Percentiles rank a stretch among this genome's conserved stretches.
Evolutionary conservation across 2,888 invertebrate species (phyloP).

Genomic region (Mesorhabditis sp.): DNA sequence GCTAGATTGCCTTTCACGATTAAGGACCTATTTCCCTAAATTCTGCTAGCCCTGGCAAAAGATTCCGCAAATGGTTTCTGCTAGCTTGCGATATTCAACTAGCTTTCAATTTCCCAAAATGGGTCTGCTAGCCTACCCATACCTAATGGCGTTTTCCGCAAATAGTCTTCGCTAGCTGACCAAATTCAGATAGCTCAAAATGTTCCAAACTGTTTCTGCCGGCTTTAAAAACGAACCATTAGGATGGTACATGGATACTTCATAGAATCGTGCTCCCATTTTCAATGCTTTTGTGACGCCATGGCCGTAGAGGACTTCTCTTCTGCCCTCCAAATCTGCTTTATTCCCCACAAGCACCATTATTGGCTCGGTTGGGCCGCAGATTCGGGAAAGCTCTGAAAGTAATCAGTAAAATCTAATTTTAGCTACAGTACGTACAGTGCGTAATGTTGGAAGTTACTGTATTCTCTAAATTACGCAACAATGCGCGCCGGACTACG

Average conservation of each 20-base stretch:
- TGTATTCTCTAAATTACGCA: too few relatives aligned
- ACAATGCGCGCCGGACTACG: too few relatives aligned
- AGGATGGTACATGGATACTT: constrained; percentile 25
- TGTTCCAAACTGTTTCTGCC: not conserved
- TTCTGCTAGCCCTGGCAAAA: too few relatives aligned
- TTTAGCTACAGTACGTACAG: not conserved
- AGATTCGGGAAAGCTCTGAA: constrained; percentile 28
- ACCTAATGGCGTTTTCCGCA: too few relatives aligned
- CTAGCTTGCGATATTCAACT: too few relatives aligned
- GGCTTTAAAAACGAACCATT: constrained; percentile 16
- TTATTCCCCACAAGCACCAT: constrained; percentile 45
- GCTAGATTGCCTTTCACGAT: too few relatives aligned
- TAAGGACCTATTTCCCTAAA: too few relatives aligned
- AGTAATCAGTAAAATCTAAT: not conserved
- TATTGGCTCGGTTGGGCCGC: constrained; percentile 30
- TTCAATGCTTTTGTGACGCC: constrained; percentile 37
- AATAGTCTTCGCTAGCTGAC: too few relatives aligned
- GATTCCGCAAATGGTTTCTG: too few relatives aligned
- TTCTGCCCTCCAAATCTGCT: constrained; percentile 28
- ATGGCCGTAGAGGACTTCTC: constrained; percentile 39
- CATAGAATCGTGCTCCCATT: constrained; percentile 42
- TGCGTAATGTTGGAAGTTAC: too few relatives aligned
- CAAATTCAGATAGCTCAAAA: not conserved
- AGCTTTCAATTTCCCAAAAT: too few relatives aligned
- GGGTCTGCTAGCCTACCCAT: too few relatives aligned